These are phyloP conservation scores for Tyria jacobaeae DNA, from an alignment of 2,888 invertebrate genomes.

Conservation along the genomic window DNA sequence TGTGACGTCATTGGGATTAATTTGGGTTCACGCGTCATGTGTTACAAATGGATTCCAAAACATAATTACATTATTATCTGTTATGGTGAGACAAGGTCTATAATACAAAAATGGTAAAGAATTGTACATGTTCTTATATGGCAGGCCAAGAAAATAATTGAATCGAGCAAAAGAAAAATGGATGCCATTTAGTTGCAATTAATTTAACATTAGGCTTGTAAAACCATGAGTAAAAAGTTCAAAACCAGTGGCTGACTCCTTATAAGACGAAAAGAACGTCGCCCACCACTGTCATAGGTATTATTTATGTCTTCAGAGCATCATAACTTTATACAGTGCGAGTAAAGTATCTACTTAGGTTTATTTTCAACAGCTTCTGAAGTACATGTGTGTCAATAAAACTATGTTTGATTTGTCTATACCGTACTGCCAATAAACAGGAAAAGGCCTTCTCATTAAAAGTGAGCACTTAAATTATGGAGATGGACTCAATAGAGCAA, in stretches of 20 bases:
- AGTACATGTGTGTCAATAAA: too few relatives aligned
- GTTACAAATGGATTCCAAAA: constrained; percentile 61
- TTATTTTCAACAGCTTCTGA: too few relatives aligned
- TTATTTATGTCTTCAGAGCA: too few relatives aligned
- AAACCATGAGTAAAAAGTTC: constrained; percentile 30
- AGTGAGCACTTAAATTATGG: too few relatives aligned
- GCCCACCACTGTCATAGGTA: too few relatives aligned
- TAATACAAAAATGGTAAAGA: constrained; percentile 61
- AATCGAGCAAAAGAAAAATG: constrained; percentile 49
- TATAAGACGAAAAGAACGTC: too few relatives aligned
- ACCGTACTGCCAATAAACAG: too few relatives aligned
- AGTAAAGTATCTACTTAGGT: too few relatives aligned
- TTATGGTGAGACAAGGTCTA: constrained; percentile 71
- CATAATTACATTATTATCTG: constrained; percentile 70
- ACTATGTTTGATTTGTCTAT: too few relatives aligned
- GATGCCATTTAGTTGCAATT: constrained; percentile 38
- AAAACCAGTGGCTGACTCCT: not conserved
- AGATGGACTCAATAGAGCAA: too few relatives aligned
- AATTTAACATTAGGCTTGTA: constrained; percentile 37
- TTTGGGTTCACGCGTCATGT: constrained; percentile 66
- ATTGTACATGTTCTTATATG: constrained; percentile 58
- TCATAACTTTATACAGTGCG: too few relatives aligned
- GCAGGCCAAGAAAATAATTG: constrained; percentile 49
- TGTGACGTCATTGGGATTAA: constrained; percentile 69
- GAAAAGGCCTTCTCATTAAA: too few relatives aligned